Evolutionary conservation across 2,797 vertebrate genomes (phyloP).

Genomic region (Dallia pectoralis): DNA sequence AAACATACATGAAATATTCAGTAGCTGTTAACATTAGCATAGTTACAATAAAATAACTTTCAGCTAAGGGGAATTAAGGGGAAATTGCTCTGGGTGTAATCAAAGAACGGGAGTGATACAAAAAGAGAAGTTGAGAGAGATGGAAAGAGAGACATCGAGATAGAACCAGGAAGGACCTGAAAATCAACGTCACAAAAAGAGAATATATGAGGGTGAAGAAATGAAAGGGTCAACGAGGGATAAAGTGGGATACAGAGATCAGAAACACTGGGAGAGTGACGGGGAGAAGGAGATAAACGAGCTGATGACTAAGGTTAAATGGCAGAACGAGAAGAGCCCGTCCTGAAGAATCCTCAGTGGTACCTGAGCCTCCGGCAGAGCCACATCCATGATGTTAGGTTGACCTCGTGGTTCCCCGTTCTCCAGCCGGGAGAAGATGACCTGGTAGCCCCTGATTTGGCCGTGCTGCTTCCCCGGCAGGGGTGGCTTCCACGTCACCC

Average conservation of each 20-base stretch:
- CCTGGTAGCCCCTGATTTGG: constrained; percentile 94
- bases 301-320: background rate
- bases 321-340: background rate
- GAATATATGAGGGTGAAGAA: constrained; percentile 8
- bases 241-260: background rate
- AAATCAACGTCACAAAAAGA: constrained; percentile 26
- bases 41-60: constrained; percentile 56
- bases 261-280: background rate
- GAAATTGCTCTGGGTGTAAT: constrained; percentile 38
- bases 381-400: constrained; percentile 90
- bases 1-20: constrained; percentile 61
- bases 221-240: constrained; percentile 25
- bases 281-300: background rate
- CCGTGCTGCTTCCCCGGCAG: constrained; percentile 90
- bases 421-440: constrained; percentile 89
- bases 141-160: constrained; percentile 5
- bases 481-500: constrained; percentile 91
- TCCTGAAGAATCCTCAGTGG: background rate
- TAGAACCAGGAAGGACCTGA: constrained; percentile 34
- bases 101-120: constrained; percentile 35
- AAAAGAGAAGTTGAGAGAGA: constrained; percentile 19
- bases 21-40: constrained; percentile 64
- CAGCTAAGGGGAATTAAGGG: constrained; percentile 46
- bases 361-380: constrained; percentile 92
- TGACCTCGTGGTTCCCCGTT: constrained; percentile 87